These are phyloP conservation scores for Bucorvus abyssinicus DNA, from an alignment of 2,797 vertebrate species.

Conservation along the genomic window DNA sequence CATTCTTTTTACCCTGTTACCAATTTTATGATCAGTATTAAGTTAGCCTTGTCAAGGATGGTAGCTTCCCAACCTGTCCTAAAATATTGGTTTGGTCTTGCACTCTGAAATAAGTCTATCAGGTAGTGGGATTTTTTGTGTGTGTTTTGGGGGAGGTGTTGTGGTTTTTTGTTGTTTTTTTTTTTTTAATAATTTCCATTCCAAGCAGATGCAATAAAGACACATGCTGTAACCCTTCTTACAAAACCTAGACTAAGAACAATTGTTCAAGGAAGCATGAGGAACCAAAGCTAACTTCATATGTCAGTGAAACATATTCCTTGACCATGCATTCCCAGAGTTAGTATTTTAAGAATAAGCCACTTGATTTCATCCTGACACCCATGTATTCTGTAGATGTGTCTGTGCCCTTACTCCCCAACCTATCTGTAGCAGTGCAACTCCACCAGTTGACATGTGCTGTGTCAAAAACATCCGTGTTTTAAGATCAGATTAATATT, in stretches of 20 bases:
- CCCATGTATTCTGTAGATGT: background rate
- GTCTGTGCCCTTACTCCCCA: background rate
- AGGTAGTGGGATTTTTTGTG: background rate
- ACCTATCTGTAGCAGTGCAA: background rate
- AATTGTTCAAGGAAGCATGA: rapidly evolving
- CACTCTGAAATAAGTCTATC: background rate
- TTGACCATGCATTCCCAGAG: background rate
- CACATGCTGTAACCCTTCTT: background rate
- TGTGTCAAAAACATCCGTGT: background rate
- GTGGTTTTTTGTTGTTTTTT: background rate
- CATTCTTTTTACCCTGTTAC: background rate
- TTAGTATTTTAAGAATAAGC: conserved; percentile 34
- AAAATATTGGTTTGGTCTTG: background rate
- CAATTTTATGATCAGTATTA: background rate
- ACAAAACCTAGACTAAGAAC: background rate
- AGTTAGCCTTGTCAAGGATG: background rate
- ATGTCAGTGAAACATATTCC: background rate
- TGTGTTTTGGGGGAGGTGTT: background rate
- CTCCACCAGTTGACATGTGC: background rate
- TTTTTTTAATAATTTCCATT: background rate
- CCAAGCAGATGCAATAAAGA: background rate
- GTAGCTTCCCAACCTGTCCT: background rate
- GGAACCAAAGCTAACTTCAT: background rate
- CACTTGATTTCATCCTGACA: background rate
- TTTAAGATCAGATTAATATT: background rate